Evolutionary conservation across 2,113 vertebrate genomes (phyloP).

Genomic region (Phalacrocorax carbo): DNA sequence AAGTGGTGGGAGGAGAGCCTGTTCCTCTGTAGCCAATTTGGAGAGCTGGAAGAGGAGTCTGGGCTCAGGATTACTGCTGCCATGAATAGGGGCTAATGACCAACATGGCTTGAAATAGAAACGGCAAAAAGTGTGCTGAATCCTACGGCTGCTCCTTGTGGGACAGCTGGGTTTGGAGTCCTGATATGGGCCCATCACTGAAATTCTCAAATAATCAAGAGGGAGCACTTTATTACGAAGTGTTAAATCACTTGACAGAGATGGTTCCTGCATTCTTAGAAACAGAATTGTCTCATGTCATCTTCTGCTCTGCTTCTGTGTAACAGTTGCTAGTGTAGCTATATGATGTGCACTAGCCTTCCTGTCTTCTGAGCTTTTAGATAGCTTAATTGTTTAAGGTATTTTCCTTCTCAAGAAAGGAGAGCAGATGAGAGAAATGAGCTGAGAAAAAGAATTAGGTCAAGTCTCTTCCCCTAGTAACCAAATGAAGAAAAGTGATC

Average conservation of each 20-base stretch:
- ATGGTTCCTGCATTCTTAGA: not conserved
- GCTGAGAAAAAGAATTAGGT: not conserved
- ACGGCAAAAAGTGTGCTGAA: not conserved
- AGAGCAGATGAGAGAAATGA: not conserved
- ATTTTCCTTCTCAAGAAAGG: not conserved
- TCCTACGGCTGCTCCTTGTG: not conserved
- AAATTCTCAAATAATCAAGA: not conserved
- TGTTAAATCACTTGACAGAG: not conserved
- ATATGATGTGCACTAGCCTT: not conserved
- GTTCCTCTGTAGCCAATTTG: not conserved
- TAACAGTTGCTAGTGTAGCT: not conserved
- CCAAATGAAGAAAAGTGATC: not conserved
- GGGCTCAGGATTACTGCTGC: not conserved
- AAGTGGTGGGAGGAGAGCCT: not conserved
- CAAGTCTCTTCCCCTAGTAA: not conserved
- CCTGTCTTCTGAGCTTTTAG: not conserved
- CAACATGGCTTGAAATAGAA: not conserved
- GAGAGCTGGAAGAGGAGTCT: not conserved
- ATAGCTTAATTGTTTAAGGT: slow-evolving; percentile 1
- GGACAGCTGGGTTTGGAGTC: not conserved
- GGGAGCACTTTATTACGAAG: not conserved
- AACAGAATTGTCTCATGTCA: not conserved
- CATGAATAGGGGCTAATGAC: not conserved
- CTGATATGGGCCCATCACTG: not conserved
- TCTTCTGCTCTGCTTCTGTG: not conserved